phyloP scores from a whole-genome alignment of 2,888 invertebrate genomes.

The Amphipyra tragopoginis region DNA sequence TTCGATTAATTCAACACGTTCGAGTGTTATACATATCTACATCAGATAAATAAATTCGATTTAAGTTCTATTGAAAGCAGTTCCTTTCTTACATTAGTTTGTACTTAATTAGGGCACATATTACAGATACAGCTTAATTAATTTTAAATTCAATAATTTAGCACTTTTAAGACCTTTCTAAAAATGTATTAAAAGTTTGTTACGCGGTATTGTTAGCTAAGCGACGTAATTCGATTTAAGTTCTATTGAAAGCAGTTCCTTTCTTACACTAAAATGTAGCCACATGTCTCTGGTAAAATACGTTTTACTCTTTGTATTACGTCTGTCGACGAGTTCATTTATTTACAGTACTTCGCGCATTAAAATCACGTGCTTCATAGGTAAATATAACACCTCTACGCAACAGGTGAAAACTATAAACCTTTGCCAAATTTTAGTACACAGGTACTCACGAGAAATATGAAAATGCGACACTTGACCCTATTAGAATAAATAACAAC shows the following conservation, averaged over 20 bases:
- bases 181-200: too few species aligned
- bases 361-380: conserved; percentile 31
- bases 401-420: conserved; percentile 38
- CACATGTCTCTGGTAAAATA: conserved; percentile 3
- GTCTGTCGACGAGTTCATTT: conserved; percentile 19
- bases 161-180: too few species aligned
- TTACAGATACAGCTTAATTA: too few species aligned
- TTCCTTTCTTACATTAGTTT: conserved; percentile 9
- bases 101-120: too few species aligned
- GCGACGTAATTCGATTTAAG: neutral
- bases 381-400: conserved; percentile 30
- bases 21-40: too few species aligned
- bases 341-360: conserved; percentile 29
- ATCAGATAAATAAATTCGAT: too few species aligned
- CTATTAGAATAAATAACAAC: conserved; percentile 17
- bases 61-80: neutral
- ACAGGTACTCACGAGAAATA: conserved; percentile 10
- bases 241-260: neutral
- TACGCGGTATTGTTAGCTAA: too few species aligned
- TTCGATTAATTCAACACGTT: too few species aligned
- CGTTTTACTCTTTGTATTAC: conserved; percentile 1
- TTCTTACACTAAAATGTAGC: neutral
- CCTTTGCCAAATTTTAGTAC: conserved; percentile 39
- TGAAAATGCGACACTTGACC: conserved; percentile 3
- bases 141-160: too few species aligned